Evolutionary conservation across 2,888 invertebrate genomes (phyloP), one percentile per base, ranked within the genome.

Genomic region (Noctua fimbriata): DNA sequence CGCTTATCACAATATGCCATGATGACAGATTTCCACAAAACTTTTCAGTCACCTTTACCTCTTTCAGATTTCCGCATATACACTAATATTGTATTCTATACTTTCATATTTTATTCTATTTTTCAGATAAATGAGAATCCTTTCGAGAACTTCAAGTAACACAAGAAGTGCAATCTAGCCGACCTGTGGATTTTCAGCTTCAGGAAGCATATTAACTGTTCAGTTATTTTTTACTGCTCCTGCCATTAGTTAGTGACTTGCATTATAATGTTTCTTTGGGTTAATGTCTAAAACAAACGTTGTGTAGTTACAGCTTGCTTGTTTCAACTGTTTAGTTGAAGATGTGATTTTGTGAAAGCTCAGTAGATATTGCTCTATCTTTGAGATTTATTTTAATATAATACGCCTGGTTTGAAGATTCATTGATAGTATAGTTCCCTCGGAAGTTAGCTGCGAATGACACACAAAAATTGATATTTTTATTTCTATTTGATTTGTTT

Each of bases 191-290:
- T 87, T 87, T 86, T 85, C 77, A 87, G 72, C 81, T 88, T 67
- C 81, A 81, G 78, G 77, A 78, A 86, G 80, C 85, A 89, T 87
- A 89, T 87, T 89, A 90, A 89, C 89, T 82, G 85, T 84, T 86
- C 83, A 81, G 86, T 79, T 79, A 88, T 88, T 90, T 91, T 90
- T 85, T 83, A 79, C 75, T 65, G 52, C 36, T 77, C 73, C 69
- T 65, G 72, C 84, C 78, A 81, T 87, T 87, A 88, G 87, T 89
- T 87, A 89, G 78, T 76, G 86, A 83, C 83, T 79, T 81, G 75
- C 71, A 79, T 79, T 81, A 76, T 81, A 63, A 84, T 77, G 85
- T 85, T 87, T 87, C 81, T 79, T 75, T 28, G 5, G 24, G 66
- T 73, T 74, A 60, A 41, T 65, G 67, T 79, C 36, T 82, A 60